Percentiles rank a stretch among this genome's conserved stretches.
Evolutionary conservation across 2,888 invertebrate genomes (phyloP).

Genomic region (Lissonota sp.): DNA sequence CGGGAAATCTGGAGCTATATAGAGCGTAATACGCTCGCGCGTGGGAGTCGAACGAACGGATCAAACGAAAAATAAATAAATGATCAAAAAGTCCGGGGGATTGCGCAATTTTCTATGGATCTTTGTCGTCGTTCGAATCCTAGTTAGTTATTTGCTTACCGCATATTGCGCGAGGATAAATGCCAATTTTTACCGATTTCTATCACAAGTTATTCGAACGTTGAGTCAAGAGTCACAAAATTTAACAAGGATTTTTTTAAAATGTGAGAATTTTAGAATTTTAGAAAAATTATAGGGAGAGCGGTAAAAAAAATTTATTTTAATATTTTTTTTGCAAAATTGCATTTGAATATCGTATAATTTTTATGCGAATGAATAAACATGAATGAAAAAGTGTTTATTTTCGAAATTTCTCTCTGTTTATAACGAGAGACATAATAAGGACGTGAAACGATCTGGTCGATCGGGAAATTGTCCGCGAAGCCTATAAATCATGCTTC

Average conservation of each 20-base stretch:
- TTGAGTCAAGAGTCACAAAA: neutral
- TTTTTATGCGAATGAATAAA: slow-evolving; percentile 37
- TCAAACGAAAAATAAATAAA: no score
- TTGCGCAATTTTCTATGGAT: slow-evolving; percentile 74
- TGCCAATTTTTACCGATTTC: slow-evolving; percentile 14
- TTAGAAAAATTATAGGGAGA: no score
- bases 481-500: slow-evolving; percentile 40
- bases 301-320: no score
- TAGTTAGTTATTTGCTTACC: slow-evolving; percentile 26
- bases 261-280: no score
- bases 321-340: no score
- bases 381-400: slow-evolving; percentile 33
- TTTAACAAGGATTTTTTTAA: neutral
- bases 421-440: neutral
- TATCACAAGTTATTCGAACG: neutral
- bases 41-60: slow-evolving; percentile 55
- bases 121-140: slow-evolving; percentile 60
- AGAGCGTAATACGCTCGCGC: slow-evolving; percentile 55
- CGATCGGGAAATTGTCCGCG: slow-evolving; percentile 51
- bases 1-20: slow-evolving; percentile 41
- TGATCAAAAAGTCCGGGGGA: slow-evolving; percentile 51
- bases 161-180: no score
- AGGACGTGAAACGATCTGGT: slow-evolving; percentile 42
- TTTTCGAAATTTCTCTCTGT: slow-evolving; percentile 20
- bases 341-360: neutral